Conservation (phyloP, 2,797 vertebrate genomes). For the Eleutherodactylus coqui region DNA sequence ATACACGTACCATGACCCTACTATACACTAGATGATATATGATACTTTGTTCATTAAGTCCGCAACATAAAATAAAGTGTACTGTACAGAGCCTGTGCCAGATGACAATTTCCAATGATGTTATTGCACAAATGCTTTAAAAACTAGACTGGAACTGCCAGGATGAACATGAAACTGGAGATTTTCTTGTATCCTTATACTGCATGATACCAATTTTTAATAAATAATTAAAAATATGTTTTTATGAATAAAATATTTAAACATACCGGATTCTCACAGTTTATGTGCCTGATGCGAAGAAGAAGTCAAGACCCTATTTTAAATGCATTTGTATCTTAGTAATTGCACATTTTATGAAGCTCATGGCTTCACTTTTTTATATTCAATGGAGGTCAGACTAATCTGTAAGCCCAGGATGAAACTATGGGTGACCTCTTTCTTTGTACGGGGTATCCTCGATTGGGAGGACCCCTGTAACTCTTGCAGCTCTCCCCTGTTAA, state of each 20-base stretch:
- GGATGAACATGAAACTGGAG: slow-evolving; percentile 70
- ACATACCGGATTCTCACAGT: slow-evolving; percentile 62
- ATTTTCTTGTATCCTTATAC: slow-evolving; percentile 86
- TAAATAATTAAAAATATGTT: slow-evolving; percentile 89
- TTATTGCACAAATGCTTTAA: slow-evolving; percentile 83
- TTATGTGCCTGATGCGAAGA: not conserved
- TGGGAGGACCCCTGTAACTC: too few relatives aligned
- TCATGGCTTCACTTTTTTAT: too few relatives aligned
- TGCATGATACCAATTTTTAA: slow-evolving; percentile 91
- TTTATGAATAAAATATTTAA: slow-evolving; percentile 87
- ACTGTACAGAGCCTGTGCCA: slow-evolving; percentile 77
- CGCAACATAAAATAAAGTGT: slow-evolving; percentile 67
- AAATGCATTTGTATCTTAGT: not conserved
- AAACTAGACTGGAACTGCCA: slow-evolving; percentile 82
- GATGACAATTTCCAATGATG: slow-evolving; percentile 81
- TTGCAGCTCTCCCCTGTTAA: too few relatives aligned
- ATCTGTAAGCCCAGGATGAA: too few relatives aligned
- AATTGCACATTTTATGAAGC: not conserved
- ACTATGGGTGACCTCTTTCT: too few relatives aligned
- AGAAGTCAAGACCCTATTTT: not conserved
- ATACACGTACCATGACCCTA: slow-evolving; percentile 78
- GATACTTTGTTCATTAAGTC: not conserved
- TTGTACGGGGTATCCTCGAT: too few relatives aligned
- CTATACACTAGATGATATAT: slow-evolving; percentile 77
- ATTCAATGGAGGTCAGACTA: too few relatives aligned